phyloP scores from a whole-genome alignment of 2,888 invertebrate genomes.

The Sinohyriopsis cumingii region DNA sequence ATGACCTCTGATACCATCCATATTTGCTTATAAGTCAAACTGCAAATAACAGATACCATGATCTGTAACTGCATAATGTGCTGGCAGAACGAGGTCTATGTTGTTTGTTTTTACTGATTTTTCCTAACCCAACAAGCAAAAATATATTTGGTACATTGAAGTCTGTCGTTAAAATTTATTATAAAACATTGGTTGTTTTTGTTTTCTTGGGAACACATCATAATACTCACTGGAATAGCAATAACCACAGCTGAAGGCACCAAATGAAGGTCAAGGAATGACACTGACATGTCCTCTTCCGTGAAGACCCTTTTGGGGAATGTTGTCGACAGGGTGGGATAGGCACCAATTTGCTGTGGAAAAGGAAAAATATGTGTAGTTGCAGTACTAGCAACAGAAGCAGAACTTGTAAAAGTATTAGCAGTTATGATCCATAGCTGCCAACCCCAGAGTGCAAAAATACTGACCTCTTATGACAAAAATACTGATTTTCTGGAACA shows the following conservation, averaged over 20 bases:
- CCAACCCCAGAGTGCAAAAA: too few species aligned
- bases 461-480: too few species aligned
- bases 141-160: too few species aligned
- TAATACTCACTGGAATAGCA: conserved; percentile 76
- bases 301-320: conserved; percentile 84
- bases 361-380: conserved; percentile 5
- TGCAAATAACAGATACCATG: too few species aligned
- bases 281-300: conserved; percentile 74
- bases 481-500: too few species aligned
- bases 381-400: neutral
- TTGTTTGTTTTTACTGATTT: too few species aligned
- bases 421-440: neutral
- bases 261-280: conserved; percentile 80
- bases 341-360: conserved; percentile 32
- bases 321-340: conserved; percentile 82
- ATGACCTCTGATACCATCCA: too few species aligned
- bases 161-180: too few species aligned
- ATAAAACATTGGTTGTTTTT: neutral
- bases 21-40: too few species aligned
- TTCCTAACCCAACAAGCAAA: too few species aligned
- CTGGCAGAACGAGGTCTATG: too few species aligned
- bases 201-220: conserved; percentile 9
- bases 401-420: neutral
- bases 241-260: conserved; percentile 85
- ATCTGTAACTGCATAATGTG: too few species aligned